These are phyloP conservation scores for Premnoplex brunnescens DNA, from an alignment of 2,797 vertebrate genomes.

Conservation along the genomic window DNA sequence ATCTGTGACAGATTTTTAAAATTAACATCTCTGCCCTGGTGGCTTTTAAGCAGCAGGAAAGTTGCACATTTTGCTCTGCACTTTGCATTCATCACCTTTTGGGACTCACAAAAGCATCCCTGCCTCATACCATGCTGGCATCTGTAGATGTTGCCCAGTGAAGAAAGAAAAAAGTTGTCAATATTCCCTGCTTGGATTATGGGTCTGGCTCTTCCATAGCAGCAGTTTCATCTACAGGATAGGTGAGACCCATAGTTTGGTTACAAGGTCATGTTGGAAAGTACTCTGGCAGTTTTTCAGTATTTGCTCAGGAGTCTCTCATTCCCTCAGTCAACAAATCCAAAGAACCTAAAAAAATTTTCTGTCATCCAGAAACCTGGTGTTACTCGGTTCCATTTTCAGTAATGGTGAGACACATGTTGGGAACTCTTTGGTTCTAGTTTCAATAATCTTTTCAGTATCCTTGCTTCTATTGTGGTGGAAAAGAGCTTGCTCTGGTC, in stretches of 20 bases:
- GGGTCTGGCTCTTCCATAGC: background rate
- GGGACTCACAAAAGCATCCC: background rate
- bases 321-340: background rate
- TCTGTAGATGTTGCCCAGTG: background rate
- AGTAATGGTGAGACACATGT: background rate
- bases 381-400: background rate
- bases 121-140: background rate
- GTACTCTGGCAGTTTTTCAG: background rate
- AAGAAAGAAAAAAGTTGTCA: background rate
- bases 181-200: background rate
- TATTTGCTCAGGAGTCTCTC: background rate
- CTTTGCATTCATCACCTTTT: background rate
- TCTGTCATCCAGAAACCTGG: background rate
- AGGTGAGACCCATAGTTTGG: background rate
- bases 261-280: background rate
- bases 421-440: background rate
- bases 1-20: conserved; percentile 18
- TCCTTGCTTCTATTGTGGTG: background rate
- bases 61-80: background rate
- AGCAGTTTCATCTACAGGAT: background rate
- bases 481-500: background rate
- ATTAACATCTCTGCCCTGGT: background rate
- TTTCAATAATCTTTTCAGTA: background rate
- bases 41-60: background rate
- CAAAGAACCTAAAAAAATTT: background rate